Percentiles rank a stretch among this genome's conserved stretches.
phyloP scores from a whole-genome alignment of 2,797 vertebrate species.

The Spea hammondii region DNA sequence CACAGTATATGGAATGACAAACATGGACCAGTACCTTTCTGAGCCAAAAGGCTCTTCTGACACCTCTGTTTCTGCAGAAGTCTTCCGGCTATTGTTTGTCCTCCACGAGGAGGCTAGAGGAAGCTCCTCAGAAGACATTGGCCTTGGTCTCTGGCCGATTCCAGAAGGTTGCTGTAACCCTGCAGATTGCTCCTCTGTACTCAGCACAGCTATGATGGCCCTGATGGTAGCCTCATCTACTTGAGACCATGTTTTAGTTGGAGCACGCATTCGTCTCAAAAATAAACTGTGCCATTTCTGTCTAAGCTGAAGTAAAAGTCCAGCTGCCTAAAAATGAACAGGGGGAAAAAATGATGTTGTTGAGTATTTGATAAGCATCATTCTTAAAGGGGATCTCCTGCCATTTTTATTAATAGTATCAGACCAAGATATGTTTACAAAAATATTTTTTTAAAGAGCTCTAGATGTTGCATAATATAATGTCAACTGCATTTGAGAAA shows the following conservation, averaged over 20 bases:
- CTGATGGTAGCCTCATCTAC: constrained; percentile 80
- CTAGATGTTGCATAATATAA: neutral
- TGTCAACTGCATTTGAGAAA: too few relatives aligned
- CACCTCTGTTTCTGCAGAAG: constrained; percentile 63
- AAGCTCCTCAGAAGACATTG: constrained; percentile 72
- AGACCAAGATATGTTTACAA: neutral
- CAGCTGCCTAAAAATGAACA: constrained; percentile 72
- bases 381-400: too few relatives aligned
- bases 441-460: too few relatives aligned
- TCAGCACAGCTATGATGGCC: constrained; percentile 79
- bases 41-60: constrained; percentile 59
- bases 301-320: constrained; percentile 79
- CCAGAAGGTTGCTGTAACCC: constrained; percentile 90
- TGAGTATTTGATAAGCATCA: neutral
- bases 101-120: constrained; percentile 65
- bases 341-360: neutral
- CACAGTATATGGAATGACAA: neutral
- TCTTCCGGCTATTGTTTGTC: constrained; percentile 63
- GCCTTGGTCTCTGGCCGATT: constrained; percentile 87
- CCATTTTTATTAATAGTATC: neutral
- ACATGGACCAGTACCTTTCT: constrained; percentile 65
- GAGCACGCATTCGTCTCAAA: constrained; percentile 78
- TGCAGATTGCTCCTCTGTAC: constrained; percentile 78
- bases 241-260: constrained; percentile 83
- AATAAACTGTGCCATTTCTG: constrained; percentile 94